Base-by-base conservation (phyloP, 2,797 vertebrate genomes). In the Tadarida brasiliensis region DNA sequence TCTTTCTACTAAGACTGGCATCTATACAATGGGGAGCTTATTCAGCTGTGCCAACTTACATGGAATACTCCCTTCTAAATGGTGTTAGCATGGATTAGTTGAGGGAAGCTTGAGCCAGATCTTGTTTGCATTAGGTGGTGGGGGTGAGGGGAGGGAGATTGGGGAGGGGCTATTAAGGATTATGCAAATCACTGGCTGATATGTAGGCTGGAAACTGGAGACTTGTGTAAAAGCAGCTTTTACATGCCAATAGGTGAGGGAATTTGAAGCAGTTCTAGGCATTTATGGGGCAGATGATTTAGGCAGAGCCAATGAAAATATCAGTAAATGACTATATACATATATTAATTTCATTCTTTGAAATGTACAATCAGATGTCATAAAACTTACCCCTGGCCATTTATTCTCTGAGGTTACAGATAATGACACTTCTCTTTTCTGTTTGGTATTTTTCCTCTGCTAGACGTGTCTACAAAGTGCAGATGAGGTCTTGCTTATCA, bases 81-180 rank as follows among this genome's bases (percentile, higher is more conserved):
- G 28, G 96, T 95, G 81, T 98, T 97, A 97, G 91, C 96, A 80
- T 96, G 96, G 97, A 97, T 98, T 98, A 97, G 90, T 97, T 97
- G 96, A 97, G 95, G 95, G 96, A 97, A 97, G 97, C 65, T 71
- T 68, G 96, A 98, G 96, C 94, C 97, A 97, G 97, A 92, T 88
- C 95, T 80, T 95, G 87, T 97, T 97, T 98, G 96, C 95, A 85
- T 96, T 97, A 96, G 73, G 80, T 95, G 77, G 74, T 90, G 39
- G 39, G 39, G 39, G 39, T 97, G 93, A 96, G 89, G 93, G 93
- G 94, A 80, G 90, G 95, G 39, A 7, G 0, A 82, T 84, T 96
- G 90, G 73, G 67, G 82, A 83, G 82, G 77, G 92, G 80, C 47
- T 76, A 97, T 95, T 97, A 83, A 91, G 91, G 95, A 98, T 98